A percentile compares a stretch with the other conserved stretches of the same genome.
Conservation (phyloP, 37 sponge, comb jelly and placozoan species). For the Halisarca cf. caerulea region DNA sequence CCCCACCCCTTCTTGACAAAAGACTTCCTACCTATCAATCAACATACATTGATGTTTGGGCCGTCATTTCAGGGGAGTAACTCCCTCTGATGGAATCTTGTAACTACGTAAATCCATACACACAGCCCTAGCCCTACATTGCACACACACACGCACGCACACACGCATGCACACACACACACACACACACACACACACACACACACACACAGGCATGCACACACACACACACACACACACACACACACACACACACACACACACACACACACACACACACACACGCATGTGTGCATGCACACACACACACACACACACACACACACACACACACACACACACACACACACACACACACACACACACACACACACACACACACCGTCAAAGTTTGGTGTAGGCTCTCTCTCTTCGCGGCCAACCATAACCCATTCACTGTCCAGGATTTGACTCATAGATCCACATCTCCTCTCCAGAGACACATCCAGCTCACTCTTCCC, state of each 20-base stretch:
- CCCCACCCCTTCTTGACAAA: too few relatives aligned
- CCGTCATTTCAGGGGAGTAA: too few relatives aligned
- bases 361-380: not conserved
- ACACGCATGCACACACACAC: too few relatives aligned
- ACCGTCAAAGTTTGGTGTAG: constrained; percentile 1
- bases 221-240: not conserved
- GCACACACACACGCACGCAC: too few relatives aligned
- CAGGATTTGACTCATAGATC: not conserved
- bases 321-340: not conserved
- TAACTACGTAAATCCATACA: too few relatives aligned
- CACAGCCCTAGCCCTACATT: too few relatives aligned
- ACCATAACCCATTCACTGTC: not conserved
- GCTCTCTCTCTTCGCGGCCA: not conserved
- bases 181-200: not conserved
- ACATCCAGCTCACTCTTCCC: not conserved
- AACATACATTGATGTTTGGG: too few relatives aligned
- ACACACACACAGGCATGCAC: not conserved
- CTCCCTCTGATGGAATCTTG: too few relatives aligned
- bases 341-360: not conserved
- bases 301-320: not conserved
- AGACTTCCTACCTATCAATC: too few relatives aligned
- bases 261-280: not conserved
- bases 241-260: not conserved
- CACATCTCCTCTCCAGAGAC: not conserved
- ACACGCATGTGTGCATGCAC: not conserved